Base-by-base conservation (phyloP, 1,140 invertebrate species). In the Stratiolaelaps scimitus region DNA sequence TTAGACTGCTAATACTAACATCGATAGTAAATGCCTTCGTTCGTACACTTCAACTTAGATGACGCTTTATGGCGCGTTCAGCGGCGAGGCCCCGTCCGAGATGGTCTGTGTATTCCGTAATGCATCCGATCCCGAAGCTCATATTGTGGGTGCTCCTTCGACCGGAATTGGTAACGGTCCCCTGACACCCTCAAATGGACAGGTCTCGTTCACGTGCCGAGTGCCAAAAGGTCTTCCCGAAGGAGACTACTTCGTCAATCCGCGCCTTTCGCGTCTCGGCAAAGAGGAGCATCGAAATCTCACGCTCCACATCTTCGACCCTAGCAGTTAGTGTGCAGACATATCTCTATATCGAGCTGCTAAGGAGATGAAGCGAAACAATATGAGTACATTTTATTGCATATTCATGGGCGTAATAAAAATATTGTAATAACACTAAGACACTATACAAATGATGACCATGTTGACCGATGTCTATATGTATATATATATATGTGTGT, bases 201-300 rank as follows among this genome's bases (percentile, higher is more conserved):
- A 60, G 26, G 53, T 60, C 13, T 60, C 53, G 17, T 60, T 60
- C 23, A 26, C 26, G 53, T 60, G 53, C 20, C 26, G 34, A 20
- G 53, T 60, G n/a, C 34, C 34, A 40, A 60, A 60, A 26, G 53
- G 53, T 19, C 53, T 60, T 26, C 53, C 53, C 15, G 53, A 60
- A 34, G 53, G 53, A 15, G 23, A 60, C 26, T 60, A 60, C 53
- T 60, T 60, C 53, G 53, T 60, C 23, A 60, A 60, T 60, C 53
- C 53, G 26, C 53, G 53, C 4, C 53, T 60, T 15, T 60, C 53
- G 26, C 53, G 53, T 6, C 53, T 60, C 23, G 53, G 53, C 15
- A 60, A 60, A 26, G 53, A 60, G 20, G 53, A 60, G 10, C 53
- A 26, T 26, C 53, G 53, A 17, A 60, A 60, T 34, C 20, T 60